Evolutionary conservation across 2,797 vertebrate species (phyloP), one percentile per base, ranked within the genome.

Genomic region (Pygocentrus nattereri): DNA sequence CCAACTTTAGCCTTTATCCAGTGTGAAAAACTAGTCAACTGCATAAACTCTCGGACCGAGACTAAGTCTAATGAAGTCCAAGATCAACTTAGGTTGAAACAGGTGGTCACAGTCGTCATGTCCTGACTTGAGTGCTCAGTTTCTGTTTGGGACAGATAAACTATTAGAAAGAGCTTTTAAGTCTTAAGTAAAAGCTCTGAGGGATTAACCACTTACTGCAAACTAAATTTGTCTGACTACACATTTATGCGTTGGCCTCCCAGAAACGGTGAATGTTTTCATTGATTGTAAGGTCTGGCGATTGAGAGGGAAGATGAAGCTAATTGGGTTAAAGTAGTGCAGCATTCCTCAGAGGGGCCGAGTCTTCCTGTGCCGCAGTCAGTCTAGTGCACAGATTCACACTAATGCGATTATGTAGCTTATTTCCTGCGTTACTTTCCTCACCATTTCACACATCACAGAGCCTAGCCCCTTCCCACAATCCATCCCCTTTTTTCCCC

Each of bases 391-490:
- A 94, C 94, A 94, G 90, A 88, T 95, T 96, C 95, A 93, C 87
- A 88, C 94, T 98, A 97, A 98, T 95, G 95, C 85, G 94, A 98
- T 97, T 97, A 97, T 93, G 93, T 90, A 95, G 94, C 95, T 96
- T 94, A 97, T 97, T 98, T 97, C 96, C 97, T 95, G 95, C 94
- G 94, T 95, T 95, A 93, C 92, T 95, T 96, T 95, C 94, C 93
- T 93, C 90, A 87, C 90, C 91, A 94, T 94, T 95, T 96, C 95
- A 96, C 95, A 95, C 95, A 93, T 96, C 95, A 96, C 90, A 92
- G 88, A 93, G 88, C 89, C 88, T 80, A 76, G 81, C 86, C 92
- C 86, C 23, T 78, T 62, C 68, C 69, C 59, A 25, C 23, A 76
- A 76, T 38, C 56, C n/a, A n/a, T n/a, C n/a, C n/a, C n/a, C 64